Evolutionary conservation across 2,113 vertebrate genomes (phyloP).

Genomic region (Trachemys scripta): DNA sequence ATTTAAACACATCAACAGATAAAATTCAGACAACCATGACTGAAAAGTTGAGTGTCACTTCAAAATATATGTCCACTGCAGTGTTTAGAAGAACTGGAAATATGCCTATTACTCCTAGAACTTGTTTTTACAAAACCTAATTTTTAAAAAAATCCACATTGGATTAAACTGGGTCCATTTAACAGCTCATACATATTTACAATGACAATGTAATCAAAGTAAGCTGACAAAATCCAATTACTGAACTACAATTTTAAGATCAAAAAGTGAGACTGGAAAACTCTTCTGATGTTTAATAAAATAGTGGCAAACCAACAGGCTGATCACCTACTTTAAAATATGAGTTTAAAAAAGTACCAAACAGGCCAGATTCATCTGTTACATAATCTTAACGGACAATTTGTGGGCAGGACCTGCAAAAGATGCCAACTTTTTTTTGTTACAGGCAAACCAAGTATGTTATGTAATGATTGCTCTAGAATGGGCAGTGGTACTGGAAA

Average conservation of each 20-base stretch:
- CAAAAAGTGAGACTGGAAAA: neutral
- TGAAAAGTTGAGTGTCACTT: neutral
- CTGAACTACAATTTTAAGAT: neutral
- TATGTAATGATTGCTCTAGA: neutral
- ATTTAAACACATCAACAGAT: neutral
- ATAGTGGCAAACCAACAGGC: neutral
- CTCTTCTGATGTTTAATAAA: neutral
- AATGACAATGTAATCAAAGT: neutral
- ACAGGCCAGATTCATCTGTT: conserved; percentile 57
- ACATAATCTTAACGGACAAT: conserved; percentile 73
- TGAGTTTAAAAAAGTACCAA: conserved; percentile 9
- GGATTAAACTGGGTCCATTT: neutral
- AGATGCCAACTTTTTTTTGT: neutral
- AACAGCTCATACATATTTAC: neutral
- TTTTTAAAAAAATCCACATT: neutral
- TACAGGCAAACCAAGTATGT: neutral
- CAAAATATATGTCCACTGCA: neutral
- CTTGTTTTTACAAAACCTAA: neutral
- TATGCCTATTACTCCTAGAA: neutral
- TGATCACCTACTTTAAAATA: neutral
- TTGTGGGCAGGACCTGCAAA: conserved; percentile 38
- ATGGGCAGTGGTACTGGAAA: neutral
- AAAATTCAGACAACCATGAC: neutral
- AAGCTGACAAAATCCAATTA: neutral
- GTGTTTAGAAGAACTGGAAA: neutral